Base-by-base conservation (phyloP, 2,888 invertebrate species). In the Chloromyia formosa region DNA sequence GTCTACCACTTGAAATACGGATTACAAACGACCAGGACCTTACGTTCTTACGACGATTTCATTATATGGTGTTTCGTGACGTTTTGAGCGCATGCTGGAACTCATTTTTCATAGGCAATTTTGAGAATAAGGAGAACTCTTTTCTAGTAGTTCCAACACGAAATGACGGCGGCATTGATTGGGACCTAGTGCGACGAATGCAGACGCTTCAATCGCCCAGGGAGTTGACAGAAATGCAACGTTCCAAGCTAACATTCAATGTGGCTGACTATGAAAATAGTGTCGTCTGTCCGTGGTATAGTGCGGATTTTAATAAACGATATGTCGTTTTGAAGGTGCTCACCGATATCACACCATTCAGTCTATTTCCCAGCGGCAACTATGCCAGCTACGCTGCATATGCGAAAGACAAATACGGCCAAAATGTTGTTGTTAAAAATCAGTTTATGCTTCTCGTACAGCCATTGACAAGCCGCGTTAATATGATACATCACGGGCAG, bases 211-310 rank as follows among this genome's bases (percentile, higher is more conserved):
- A 84, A 7, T 83, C 85, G 1, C 79, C 87, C 0, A 79, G 80
- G 0, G 81, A 83, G 18, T 87, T 88, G 0, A 82, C 86, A 0
- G 81, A 85, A 58, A 85, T 87, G 74, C 89, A 90, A 78, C 86
- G 89, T 61, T 81, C 82, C 27, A 81, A 83, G 0, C 82, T 90
- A 64, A 77, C 81, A 0, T 90, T 93, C 10, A 20, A 73, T 10
- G 83, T 87, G 10, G 88, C 90, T 49, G 88, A 88, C 20, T 95
- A 92, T 82, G 86, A 90, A 35, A 87, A 92, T 79, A 89, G 90
- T 58, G 90, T 98, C 0, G 93, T 98, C 0, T 90, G 91, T 76
- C 97, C 97, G 0, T 95, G 94, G 90, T 98, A 98, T 83, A 87
- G 92, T 79, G 84, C 85, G 12, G 83, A 81, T 14, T 85, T 88